Evolutionary conservation across 1,140 invertebrate genomes (phyloP).

Genomic region (Ceratosolen fusciceps): DNA sequence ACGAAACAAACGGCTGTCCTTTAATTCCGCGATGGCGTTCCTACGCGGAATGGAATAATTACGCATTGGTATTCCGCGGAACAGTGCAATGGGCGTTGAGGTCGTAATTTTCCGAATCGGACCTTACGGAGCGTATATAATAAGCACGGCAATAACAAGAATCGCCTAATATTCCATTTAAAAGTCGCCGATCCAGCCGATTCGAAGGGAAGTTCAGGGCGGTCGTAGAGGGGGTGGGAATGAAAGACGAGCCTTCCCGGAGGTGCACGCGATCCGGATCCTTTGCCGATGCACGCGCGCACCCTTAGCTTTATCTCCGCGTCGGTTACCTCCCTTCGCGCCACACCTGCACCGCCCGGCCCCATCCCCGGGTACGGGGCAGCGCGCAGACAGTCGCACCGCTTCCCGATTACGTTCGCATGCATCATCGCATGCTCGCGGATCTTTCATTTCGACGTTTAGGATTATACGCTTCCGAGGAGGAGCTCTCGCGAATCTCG

Average conservation of each 20-base stretch:
- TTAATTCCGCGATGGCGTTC: too few relatives aligned
- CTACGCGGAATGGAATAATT: too few relatives aligned
- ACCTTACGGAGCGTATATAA: too few relatives aligned
- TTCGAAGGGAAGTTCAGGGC: neutral
- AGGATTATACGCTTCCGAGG: slow-evolving; percentile 28
- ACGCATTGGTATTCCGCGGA: too few relatives aligned
- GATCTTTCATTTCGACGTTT: slow-evolving; percentile 21
- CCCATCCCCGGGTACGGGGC: neutral
- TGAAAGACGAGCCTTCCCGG: neutral
- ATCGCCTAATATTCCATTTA: too few relatives aligned
- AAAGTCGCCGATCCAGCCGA: neutral
- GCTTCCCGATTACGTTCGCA: neutral
- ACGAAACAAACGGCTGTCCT: too few relatives aligned
- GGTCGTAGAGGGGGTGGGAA: neutral
- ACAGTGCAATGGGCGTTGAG: too few relatives aligned
- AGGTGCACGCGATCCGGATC: slow-evolving; percentile 15
- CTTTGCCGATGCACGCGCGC: neutral
- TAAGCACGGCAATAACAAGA: too few relatives aligned
- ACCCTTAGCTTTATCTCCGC: neutral
- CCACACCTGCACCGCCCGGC: neutral
- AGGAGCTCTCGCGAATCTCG: neutral
- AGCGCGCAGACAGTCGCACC: neutral
- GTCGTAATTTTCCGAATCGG: too few relatives aligned
- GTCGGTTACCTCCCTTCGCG: neutral
- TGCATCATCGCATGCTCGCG: neutral